phyloP scores from a whole-genome alignment of 1,140 invertebrate genomes.

The Drosophila kohkoa region DNA sequence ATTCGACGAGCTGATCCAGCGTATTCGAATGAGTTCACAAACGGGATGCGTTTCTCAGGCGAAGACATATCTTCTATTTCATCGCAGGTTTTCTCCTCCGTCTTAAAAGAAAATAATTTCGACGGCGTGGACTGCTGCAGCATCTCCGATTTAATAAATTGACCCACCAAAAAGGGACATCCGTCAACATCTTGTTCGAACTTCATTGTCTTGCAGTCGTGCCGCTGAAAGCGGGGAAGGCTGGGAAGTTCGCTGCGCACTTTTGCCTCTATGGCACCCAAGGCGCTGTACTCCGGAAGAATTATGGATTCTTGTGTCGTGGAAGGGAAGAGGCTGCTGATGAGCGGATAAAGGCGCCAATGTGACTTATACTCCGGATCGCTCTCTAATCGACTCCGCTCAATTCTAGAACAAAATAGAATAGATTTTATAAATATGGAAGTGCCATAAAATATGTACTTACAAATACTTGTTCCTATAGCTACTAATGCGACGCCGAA shows the following conservation, averaged over 20 bases:
- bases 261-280: conserved; percentile 38
- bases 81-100: conserved; percentile 23
- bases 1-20: not conserved
- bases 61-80: not conserved
- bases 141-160: conserved; percentile 10
- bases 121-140: not conserved
- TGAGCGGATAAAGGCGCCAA: conserved; percentile 63
- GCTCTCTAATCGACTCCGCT: conserved; percentile 36
- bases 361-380: conserved; percentile 31
- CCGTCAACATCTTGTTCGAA: conserved; percentile 49
- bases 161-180: conserved; percentile 55
- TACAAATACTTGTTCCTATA: conserved; percentile 75
- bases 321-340: conserved; percentile 55
- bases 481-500: conserved; percentile 67
- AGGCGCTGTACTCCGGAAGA: not conserved
- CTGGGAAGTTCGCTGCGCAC: conserved; percentile 39
- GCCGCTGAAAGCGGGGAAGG: conserved; percentile 31
- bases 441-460: conserved; percentile 8
- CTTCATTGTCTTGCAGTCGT: conserved; percentile 14
- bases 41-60: conserved; percentile 28
- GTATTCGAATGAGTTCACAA: conserved; percentile 48
- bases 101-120: conserved; percentile 19
- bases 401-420: conserved; percentile 26
- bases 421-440: not conserved
- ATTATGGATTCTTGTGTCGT: not conserved